Conservation (phyloP, 2,113 vertebrate species). For the Elanus axillaris region DNA sequence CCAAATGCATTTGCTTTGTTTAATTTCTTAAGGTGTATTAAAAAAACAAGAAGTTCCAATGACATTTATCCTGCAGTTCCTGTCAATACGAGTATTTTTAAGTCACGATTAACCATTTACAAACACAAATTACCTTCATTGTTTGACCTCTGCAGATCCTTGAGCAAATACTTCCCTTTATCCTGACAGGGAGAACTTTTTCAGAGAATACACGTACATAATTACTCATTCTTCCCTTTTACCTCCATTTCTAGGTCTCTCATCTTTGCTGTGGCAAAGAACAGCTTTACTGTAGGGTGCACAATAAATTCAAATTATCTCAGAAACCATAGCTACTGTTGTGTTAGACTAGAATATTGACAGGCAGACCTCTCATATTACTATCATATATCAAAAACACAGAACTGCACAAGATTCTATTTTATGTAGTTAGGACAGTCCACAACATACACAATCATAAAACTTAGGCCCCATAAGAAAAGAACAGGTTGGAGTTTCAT, state of each 20-base stretch:
- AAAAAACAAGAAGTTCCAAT: constrained; percentile 48
- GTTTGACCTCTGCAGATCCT: not conserved
- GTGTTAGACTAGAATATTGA: not conserved
- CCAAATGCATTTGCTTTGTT: constrained; percentile 71
- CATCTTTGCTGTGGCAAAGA: not conserved
- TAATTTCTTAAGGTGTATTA: constrained; percentile 67
- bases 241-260: not conserved
- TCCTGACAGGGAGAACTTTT: not conserved
- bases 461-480: not conserved
- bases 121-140: not conserved
- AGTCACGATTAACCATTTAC: not conserved
- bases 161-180: not conserved
- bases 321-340: not conserved
- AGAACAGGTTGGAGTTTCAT: rapidly evolving
- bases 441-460: not conserved
- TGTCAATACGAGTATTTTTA: constrained; percentile 32
- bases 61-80: constrained; percentile 53
- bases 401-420: not conserved
- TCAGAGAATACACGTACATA: not conserved
- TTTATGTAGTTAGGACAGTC: not conserved
- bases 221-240: not conserved
- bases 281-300: not conserved
- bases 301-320: not conserved
- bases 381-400: not conserved
- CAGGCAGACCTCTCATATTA: not conserved